phyloP scores from a whole-genome alignment of 2,113 vertebrate species.

The Prinia subflava region DNA sequence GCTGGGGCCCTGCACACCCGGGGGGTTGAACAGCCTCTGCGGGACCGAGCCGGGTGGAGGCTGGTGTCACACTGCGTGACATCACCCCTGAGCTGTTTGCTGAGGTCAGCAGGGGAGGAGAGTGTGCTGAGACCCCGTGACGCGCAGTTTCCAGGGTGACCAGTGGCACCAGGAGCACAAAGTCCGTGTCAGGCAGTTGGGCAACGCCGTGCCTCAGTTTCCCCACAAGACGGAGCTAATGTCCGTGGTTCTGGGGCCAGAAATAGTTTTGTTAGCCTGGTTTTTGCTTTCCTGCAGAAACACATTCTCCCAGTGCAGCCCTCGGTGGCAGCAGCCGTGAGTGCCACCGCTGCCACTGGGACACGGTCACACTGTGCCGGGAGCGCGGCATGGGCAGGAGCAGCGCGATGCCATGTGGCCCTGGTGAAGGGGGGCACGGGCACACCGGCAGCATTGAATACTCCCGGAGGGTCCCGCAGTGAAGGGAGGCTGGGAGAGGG shows the following conservation, averaged over 20 bases:
- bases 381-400: not conserved
- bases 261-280: not conserved
- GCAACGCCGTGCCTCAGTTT: not conserved
- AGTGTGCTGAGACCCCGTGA: not conserved
- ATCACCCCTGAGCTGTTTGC: not conserved
- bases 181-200: not conserved
- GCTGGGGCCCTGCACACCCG: not conserved
- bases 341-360: not conserved
- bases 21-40: not conserved
- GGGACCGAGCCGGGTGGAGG: not conserved
- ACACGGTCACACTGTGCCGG: rapidly evolving
- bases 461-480: not conserved
- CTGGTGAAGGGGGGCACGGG: not conserved
- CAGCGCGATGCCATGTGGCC: not conserved
- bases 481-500: not conserved
- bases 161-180: too few species aligned
- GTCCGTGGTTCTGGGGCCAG: not conserved
- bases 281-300: not conserved
- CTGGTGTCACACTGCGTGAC: not conserved
- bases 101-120: not conserved
- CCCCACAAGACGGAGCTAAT: not conserved
- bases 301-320: not conserved
- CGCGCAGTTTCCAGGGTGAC: not conserved
- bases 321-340: not conserved
- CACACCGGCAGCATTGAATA: rapidly evolving